A percentile compares a stretch with the other conserved stretches of the same genome.
These are phyloP conservation scores for Oscheius sp. DNA, from an alignment of 2,888 invertebrate genomes.

Conservation along the genomic window DNA sequence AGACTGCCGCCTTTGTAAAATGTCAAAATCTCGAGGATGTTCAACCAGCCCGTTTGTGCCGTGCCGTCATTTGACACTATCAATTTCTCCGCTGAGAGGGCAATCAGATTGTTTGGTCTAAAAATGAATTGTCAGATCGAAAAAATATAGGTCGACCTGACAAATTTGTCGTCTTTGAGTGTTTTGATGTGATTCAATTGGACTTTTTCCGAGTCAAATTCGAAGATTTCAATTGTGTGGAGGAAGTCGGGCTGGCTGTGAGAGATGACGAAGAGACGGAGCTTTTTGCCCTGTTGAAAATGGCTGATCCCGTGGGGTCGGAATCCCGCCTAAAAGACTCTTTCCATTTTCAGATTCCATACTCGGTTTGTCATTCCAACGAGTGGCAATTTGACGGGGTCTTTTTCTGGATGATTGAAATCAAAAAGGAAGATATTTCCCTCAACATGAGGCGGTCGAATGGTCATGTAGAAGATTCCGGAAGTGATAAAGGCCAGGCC, in stretches of 20 bases:
- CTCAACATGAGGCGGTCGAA: conserved; percentile 27
- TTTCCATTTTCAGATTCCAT: background rate
- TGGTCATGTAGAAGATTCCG: conserved; percentile 50
- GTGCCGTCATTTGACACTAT: conserved; percentile 57
- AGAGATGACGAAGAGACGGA: conserved; percentile 52
- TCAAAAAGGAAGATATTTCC: conserved; percentile 57
- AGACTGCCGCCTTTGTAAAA: conserved; percentile 48
- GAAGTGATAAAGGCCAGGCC: conserved; percentile 57
- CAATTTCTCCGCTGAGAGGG: conserved; percentile 49
- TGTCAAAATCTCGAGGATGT: conserved; percentile 42
- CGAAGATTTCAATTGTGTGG: conserved; percentile 53
- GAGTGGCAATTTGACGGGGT: conserved; percentile 18
- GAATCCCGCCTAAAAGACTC: conserved; percentile 40
- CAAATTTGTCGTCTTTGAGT: conserved; percentile 45
- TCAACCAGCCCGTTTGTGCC: conserved; percentile 44
- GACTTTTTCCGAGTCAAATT: conserved; percentile 43
- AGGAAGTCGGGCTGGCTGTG: conserved; percentile 45
- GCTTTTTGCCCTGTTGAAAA: conserved; percentile 43
- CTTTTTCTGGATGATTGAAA: conserved; percentile 34
- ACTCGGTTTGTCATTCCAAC: conserved; percentile 15
- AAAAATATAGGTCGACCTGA: conserved; percentile 33
- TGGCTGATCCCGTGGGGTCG: conserved; percentile 59
- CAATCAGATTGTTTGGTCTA: conserved; percentile 57
- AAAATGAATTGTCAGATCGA: background rate
- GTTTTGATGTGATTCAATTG: conserved; percentile 49